Evolutionary conservation across 2,113 vertebrate genomes (phyloP).

Genomic region (human): GRCh38 chr7:116572501-116573000

Average conservation of each 20-base stretch:
- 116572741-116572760: neutral
- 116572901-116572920: slow-evolving; percentile 24
- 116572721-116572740: slow-evolving; percentile 14
- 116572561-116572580: neutral
- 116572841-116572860: slow-evolving; percentile 40
- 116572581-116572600: neutral
- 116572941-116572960: neutral
- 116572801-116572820: slow-evolving; percentile 31
- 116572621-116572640: slow-evolving; percentile 14
- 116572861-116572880: slow-evolving; percentile 50
- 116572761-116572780: slow-evolving; percentile 28
- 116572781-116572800: neutral
- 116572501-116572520: neutral
- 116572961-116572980: neutral
- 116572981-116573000: slow-evolving; percentile 42
- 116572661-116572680: neutral
- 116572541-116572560: neutral
- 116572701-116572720: slow-evolving; percentile 14
- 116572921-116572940: slow-evolving; percentile 30
- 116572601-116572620: neutral
- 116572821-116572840: slow-evolving; percentile 17
- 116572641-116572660: slow-evolving; percentile 12
- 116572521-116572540: neutral
- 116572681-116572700: slow-evolving; percentile 1
- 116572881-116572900: neutral